Conservation (phyloP, 2,797 vertebrate species). For the Malurus leucopterus region DNA sequence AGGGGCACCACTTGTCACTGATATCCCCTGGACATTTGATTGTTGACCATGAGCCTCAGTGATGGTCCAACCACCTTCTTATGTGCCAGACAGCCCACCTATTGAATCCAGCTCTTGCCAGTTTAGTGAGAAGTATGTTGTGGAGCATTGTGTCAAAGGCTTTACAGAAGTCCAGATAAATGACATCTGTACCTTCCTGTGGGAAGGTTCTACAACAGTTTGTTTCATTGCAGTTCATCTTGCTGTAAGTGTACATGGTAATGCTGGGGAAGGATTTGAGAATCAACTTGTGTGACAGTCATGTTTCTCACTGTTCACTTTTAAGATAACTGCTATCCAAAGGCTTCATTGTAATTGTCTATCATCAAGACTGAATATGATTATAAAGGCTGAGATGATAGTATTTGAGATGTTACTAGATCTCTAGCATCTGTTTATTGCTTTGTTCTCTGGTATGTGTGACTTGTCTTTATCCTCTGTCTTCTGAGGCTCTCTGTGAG, state of each 20-base stretch:
- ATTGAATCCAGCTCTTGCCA: neutral
- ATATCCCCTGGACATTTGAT: neutral
- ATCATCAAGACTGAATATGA: neutral
- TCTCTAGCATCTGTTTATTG: neutral
- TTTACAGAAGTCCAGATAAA: neutral
- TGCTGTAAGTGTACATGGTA: neutral
- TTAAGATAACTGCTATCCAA: neutral
- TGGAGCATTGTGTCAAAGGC: neutral
- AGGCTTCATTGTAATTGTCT: neutral
- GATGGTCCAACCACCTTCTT: neutral
- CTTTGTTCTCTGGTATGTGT: neutral
- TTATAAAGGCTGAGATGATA: neutral
- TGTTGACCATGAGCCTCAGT: rapidly evolving
- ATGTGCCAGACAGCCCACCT: neutral
- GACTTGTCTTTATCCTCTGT: neutral
- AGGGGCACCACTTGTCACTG: neutral
- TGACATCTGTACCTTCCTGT: neutral
- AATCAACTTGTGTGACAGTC: neutral
- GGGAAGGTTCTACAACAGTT: neutral
- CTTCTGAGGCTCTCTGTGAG: neutral
- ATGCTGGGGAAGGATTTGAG: neutral
- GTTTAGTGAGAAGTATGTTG: neutral
- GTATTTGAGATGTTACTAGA: neutral
- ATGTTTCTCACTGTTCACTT: neutral
- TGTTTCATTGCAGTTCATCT: neutral